Conservation (phyloP, 2,888 invertebrate species). For the Sphaerophoria rueppellii region DNA sequence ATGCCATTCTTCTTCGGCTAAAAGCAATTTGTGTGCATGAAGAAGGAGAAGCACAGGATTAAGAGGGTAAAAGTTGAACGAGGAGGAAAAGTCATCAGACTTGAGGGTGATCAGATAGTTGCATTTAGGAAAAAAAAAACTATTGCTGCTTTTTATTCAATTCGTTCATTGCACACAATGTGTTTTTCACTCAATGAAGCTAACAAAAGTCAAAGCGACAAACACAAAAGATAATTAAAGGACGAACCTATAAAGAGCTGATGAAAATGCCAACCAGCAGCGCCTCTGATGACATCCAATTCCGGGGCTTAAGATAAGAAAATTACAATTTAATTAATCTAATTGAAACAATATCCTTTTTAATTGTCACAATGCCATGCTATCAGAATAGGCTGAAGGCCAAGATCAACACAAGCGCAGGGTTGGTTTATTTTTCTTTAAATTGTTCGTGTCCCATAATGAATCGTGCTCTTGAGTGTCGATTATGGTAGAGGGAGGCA, state of each 20-base stretch:
- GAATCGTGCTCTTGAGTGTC: slow-evolving; percentile 11
- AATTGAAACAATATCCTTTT: slow-evolving; percentile 72
- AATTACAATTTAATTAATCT: slow-evolving; percentile 73
- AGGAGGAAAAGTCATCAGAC: slow-evolving; percentile 1
- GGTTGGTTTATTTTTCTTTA: slow-evolving; percentile 25
- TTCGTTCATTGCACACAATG: slow-evolving; percentile 30
- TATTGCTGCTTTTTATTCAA: slow-evolving; percentile 36
- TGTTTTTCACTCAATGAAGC: slow-evolving; percentile 52
- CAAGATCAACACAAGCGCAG: slow-evolving; percentile 55
- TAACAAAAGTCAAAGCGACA: slow-evolving; percentile 42
- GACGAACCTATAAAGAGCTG: slow-evolving; percentile 13
- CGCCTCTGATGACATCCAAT: slow-evolving; percentile 48
- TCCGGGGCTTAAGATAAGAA: slow-evolving; percentile 59
- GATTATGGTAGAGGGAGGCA: neutral
- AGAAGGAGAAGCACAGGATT: neutral
- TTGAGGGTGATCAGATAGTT: slow-evolving; percentile 19
- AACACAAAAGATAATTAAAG: neutral
- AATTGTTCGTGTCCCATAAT: slow-evolving; percentile 40
- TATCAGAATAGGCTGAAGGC: slow-evolving; percentile 35
- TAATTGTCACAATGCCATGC: slow-evolving; percentile 64
- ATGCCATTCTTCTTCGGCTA: slow-evolving; percentile 14
- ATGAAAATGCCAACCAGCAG: slow-evolving; percentile 25
- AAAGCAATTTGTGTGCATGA: slow-evolving; percentile 28
- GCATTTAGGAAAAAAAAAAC: slow-evolving; percentile 23
- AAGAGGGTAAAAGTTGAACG: neutral